Conservation (phyloP, 2,797 vertebrate genomes). For the Gymnodraco acuticeps region DNA sequence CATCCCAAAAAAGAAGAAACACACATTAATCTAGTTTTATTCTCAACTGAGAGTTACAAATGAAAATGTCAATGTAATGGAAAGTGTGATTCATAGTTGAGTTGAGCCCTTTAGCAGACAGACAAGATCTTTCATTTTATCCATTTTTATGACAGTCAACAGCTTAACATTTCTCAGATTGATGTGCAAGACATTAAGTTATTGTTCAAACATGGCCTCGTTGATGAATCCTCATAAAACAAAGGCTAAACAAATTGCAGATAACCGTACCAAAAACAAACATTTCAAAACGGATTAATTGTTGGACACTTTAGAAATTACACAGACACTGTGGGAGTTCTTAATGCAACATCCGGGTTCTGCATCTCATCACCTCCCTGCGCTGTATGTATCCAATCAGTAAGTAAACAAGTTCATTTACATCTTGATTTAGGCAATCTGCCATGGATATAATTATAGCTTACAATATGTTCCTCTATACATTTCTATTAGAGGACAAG, state of each 20-base stretch:
- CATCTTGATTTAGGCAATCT: not conserved
- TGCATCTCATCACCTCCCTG: not conserved
- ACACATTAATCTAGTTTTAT: not conserved
- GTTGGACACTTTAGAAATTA: not conserved
- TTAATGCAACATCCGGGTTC: no score
- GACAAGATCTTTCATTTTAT: constrained; percentile 18
- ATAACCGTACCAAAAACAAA: not conserved
- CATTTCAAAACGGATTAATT: not conserved
- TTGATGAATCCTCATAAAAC: no score
- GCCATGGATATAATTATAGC: not conserved
- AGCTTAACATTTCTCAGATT: not conserved
- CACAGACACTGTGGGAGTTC: no score
- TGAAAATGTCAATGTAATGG: constrained; percentile 33
- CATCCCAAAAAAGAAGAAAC: not conserved
- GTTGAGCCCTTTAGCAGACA: constrained; percentile 18
- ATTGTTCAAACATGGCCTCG: not conserved
- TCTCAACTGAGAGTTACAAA: constrained; percentile 13
- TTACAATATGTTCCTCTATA: not conserved
- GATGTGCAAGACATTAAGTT: not conserved
- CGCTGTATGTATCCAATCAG: not conserved
- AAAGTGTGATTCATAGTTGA: constrained; percentile 9
- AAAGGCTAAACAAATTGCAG: not conserved
- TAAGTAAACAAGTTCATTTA: not conserved
- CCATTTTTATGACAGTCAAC: not conserved
- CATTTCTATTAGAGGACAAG: not conserved